These are phyloP conservation scores for Scomber colias DNA, from an alignment of 2,113 vertebrate species.

Conservation along the genomic window DNA sequence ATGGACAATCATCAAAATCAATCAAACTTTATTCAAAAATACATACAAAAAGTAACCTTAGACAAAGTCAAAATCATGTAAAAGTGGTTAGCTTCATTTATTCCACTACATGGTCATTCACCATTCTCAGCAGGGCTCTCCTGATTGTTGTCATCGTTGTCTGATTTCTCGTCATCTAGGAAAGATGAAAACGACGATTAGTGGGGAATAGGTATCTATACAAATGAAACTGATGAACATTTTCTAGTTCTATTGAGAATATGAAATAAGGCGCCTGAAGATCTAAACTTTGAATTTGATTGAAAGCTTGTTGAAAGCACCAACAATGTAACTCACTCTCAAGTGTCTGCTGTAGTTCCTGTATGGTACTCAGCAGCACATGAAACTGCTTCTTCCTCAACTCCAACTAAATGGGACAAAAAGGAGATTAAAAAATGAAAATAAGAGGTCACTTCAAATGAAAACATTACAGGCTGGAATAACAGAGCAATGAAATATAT, in stretches of 20 bases:
- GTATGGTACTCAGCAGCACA: constrained; percentile 97
- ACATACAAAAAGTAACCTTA: constrained; percentile 56
- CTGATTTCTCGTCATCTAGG: constrained; percentile 95
- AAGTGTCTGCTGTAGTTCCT: constrained; percentile 97
- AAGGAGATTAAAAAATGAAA: neutral
- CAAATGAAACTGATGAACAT: neutral
- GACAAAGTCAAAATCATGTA: constrained; percentile 34
- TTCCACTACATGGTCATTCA: constrained; percentile 74
- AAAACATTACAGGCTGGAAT: neutral
- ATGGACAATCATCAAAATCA: constrained; percentile 1
- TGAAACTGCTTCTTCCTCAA: constrained; percentile 98
- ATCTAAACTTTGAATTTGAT: neutral
- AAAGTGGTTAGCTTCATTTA: constrained; percentile 2
- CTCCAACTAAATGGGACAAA: constrained; percentile 87
- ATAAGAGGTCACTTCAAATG: neutral
- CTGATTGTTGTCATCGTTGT: constrained; percentile 90
- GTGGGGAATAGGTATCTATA: neutral
- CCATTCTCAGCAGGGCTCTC: constrained; percentile 87
- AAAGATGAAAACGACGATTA: constrained; percentile 29
- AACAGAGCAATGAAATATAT: neutral
- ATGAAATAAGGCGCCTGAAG: neutral
- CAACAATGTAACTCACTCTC: constrained; percentile 89
- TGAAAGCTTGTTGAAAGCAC: neutral
- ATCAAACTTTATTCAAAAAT: constrained; percentile 75
- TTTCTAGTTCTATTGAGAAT: neutral